These are phyloP conservation scores for Steatocranus sp. DNA, from an alignment of 2,797 vertebrate genomes.

Conservation along the genomic window DNA sequence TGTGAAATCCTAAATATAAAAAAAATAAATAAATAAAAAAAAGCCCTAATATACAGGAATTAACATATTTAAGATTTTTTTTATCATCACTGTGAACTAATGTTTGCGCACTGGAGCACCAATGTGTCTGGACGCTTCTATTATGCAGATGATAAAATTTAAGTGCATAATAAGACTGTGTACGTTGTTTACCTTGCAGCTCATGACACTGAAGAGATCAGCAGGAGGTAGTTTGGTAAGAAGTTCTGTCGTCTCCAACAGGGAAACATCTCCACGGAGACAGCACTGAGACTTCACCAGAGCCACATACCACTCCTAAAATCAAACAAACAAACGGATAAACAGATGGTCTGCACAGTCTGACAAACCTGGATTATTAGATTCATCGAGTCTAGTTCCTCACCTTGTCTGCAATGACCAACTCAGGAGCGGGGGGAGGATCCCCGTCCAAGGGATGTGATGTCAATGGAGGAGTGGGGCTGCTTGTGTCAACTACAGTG, in stretches of 20 bases:
- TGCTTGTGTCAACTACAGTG: constrained; percentile 81
- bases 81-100: background rate
- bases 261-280: constrained; percentile 80
- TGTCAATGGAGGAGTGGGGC: constrained; percentile 84
- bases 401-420: constrained; percentile 87
- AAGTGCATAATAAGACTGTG: background rate
- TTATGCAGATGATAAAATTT: background rate
- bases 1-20: background rate
- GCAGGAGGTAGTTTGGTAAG: constrained; percentile 86
- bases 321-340: accelerated
- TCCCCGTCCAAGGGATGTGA: constrained; percentile 91
- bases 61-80: background rate
- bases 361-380: background rate
- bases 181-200: constrained; percentile 81
- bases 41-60: background rate
- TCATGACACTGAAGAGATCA: constrained; percentile 85
- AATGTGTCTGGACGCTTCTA: background rate
- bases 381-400: background rate
- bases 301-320: constrained; percentile 91
- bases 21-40: accelerated
- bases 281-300: constrained; percentile 92
- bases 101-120: background rate
- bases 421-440: constrained; percentile 82
- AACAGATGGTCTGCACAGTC: accelerated
- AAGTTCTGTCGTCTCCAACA: constrained; percentile 93